Conservation (phyloP, 2,113 vertebrate species). For the Penelope pileata region DNA sequence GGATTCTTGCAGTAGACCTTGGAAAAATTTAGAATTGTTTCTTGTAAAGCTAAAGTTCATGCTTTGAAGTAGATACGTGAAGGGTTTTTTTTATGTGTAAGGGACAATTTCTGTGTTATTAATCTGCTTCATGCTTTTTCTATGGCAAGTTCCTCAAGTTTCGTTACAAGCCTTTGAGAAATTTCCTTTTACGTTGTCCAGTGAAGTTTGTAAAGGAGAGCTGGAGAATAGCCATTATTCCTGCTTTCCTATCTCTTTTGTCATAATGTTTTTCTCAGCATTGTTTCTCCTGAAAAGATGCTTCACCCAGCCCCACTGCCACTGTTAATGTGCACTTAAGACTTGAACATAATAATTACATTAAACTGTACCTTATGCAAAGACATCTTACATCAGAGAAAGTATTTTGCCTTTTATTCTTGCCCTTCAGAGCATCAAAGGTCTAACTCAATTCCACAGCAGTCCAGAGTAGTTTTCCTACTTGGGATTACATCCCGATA, state of each 20-base stretch:
- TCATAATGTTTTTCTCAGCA: neutral
- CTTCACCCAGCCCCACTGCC: neutral
- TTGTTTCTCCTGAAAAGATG: neutral
- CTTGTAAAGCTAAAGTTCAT: neutral
- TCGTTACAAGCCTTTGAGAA: neutral
- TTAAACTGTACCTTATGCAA: neutral
- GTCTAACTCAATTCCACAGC: neutral
- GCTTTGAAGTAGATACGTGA: neutral
- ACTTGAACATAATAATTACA: neutral
- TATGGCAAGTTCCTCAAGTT: neutral
- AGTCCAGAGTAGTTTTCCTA: neutral
- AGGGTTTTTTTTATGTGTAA: neutral
- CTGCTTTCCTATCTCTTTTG: neutral
- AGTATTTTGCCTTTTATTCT: neutral
- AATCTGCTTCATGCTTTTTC: neutral
- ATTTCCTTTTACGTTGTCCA: neutral
- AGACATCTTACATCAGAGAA: neutral
- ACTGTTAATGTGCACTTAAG: neutral
- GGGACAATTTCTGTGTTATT: neutral
- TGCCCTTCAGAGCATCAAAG: neutral
- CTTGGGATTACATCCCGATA: neutral
- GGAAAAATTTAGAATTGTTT: neutral
- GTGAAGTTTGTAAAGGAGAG: neutral
- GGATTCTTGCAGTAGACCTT: neutral
- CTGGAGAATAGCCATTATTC: neutral